Percentiles rank a stretch among this genome's conserved stretches.
phyloP scores from a whole-genome alignment of 2,888 invertebrate genomes.

The Chalcis sispes region DNA sequence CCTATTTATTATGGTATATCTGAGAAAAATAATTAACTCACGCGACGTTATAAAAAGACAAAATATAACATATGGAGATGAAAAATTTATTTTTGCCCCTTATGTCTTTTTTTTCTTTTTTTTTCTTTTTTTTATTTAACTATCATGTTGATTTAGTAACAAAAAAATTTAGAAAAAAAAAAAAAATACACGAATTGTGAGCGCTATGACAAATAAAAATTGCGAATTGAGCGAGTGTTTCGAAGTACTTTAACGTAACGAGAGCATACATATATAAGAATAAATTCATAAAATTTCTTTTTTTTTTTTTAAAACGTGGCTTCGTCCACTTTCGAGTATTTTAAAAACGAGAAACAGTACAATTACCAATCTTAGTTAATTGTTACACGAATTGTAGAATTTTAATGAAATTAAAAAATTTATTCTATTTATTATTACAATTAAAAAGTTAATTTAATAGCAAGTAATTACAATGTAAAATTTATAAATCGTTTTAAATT shows the following conservation, averaged over 20 bases:
- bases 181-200: background rate
- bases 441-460: too few species aligned
- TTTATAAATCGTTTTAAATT: too few species aligned
- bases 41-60: constrained; percentile 9
- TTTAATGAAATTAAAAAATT: too few species aligned
- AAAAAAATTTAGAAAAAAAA: background rate
- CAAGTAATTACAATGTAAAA: too few species aligned
- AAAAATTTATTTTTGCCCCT: constrained; percentile 32
- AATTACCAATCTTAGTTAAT: too few species aligned
- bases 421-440: too few species aligned
- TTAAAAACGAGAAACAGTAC: constrained; percentile 17
- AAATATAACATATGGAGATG: constrained; percentile 14
- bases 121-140: constrained; percentile 38
- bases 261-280: constrained; percentile 3
- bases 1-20: constrained; percentile 44
- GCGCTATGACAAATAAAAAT: background rate
- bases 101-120: too few species aligned
- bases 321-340: constrained; percentile 23
- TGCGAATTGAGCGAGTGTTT: background rate
- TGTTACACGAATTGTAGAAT: too few species aligned
- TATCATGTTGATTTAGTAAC: constrained; percentile 7
- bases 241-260: constrained; percentile 7
- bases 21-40: background rate
- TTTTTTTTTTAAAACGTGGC: background rate
- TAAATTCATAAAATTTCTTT: background rate